Conservation (phyloP, 2,797 vertebrate genomes). For the Gobionotothen gibberifrons region DNA sequence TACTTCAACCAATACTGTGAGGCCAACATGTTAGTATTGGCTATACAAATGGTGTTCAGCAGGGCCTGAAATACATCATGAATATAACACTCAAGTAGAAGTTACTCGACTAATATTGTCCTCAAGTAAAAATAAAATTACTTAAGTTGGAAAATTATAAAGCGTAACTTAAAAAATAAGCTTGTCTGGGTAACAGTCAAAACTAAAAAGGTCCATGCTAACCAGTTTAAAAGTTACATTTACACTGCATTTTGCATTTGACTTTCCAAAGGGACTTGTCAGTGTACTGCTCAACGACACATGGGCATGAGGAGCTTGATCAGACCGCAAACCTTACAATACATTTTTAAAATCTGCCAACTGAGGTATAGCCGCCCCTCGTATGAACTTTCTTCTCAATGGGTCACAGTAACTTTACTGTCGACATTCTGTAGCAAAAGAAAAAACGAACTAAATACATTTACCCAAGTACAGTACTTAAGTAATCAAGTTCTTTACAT, state of each 20-base stretch:
- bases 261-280: not conserved
- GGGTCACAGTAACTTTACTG: not conserved
- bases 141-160: slow-evolving; percentile 11
- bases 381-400: not conserved
- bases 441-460: not conserved
- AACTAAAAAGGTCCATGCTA: not conserved
- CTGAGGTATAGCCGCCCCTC: no score
- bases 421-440: not conserved
- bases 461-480: not conserved
- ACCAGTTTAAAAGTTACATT: not conserved
- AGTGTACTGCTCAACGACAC: not conserved
- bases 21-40: not conserved
- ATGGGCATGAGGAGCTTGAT: not conserved
- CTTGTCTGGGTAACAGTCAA: not conserved
- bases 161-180: slow-evolving; percentile 5
- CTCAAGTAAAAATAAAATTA: not conserved
- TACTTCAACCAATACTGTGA: not conserved
- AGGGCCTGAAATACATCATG: not conserved
- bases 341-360: not conserved
- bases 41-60: not conserved
- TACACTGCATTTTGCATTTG: not conserved
- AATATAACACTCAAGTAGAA: not conserved
- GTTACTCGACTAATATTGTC: not conserved
- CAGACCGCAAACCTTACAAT: not conserved
- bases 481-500: not conserved